These are phyloP conservation scores for Notarius quadriscutis DNA, from an alignment of 2,113 vertebrate species.

Conservation along the genomic window DNA sequence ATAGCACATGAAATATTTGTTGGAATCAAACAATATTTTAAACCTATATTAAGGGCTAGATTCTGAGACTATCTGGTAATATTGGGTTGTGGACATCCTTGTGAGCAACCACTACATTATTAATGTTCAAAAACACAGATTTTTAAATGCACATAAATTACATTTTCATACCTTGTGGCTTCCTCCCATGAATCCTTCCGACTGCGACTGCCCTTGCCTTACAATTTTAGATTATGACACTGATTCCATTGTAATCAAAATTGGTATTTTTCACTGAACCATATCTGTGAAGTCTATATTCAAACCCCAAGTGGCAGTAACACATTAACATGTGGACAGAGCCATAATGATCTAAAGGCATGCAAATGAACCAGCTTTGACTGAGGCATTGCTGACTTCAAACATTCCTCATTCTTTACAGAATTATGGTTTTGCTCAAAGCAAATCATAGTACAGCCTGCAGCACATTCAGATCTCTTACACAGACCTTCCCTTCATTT, in stretches of 20 bases:
- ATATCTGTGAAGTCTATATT: neutral
- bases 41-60: neutral
- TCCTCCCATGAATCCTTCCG: neutral
- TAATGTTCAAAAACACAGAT: neutral
- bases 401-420: constrained; percentile 34
- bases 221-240: neutral
- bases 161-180: neutral
- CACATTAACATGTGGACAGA: constrained; percentile 54
- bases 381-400: constrained; percentile 19
- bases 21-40: neutral
- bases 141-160: neutral
- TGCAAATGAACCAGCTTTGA: constrained; percentile 69
- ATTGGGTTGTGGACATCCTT: neutral
- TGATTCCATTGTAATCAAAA: neutral
- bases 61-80: neutral
- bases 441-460: no score
- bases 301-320: constrained; percentile 1
- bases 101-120: neutral
- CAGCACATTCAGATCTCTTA: no score
- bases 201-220: neutral
- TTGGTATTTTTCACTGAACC: no score
- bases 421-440: neutral
- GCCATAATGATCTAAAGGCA: constrained; percentile 65
- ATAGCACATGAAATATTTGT: neutral
- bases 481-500: no score